Percentiles rank a stretch among this genome's conserved stretches.
These are phyloP conservation scores for Gymnocheta viridis DNA, from an alignment of 2,888 invertebrate species.

Conservation along the genomic window DNA sequence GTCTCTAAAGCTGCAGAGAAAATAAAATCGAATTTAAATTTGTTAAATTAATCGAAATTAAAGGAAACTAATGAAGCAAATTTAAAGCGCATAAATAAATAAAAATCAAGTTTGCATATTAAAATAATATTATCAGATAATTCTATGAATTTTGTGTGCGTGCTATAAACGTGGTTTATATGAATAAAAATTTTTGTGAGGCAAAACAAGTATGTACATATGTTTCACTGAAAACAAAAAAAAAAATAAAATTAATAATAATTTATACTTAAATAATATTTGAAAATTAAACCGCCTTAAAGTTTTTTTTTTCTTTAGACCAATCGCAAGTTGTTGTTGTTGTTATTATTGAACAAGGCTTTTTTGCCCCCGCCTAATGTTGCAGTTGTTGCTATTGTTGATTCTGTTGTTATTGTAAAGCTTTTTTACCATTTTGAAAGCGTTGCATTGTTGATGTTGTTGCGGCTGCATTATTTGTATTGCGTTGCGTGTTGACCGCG, in stretches of 20 bases:
- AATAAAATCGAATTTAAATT: not conserved
- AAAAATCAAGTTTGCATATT: not conserved
- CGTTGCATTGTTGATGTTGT: not conserved
- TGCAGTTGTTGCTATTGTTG: constrained; percentile 27
- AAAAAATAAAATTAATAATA: not conserved
- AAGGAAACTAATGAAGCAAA: constrained; percentile 16
- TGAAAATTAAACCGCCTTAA: constrained; percentile 41
- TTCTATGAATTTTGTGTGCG: not conserved
- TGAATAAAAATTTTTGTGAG: not conserved
- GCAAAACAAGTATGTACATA: constrained; percentile 9
- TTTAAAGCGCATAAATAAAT: constrained; percentile 7
- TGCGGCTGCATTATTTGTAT: constrained; percentile 28
- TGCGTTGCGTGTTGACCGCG: constrained; percentile 60
- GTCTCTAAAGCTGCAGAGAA: constrained; percentile 35
- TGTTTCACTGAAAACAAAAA: constrained; percentile 15
- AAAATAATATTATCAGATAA: not conserved
- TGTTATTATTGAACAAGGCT: constrained; percentile 19
- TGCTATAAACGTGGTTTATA: not conserved
- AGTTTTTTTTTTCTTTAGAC: not conserved
- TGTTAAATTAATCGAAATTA: not conserved
- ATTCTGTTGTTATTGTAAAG: constrained; percentile 27
- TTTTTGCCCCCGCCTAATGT: not conserved
- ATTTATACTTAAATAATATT: constrained; percentile 1
- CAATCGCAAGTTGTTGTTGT: constrained; percentile 34
- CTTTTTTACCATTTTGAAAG: constrained; percentile 24